Conservation (phyloP, 37 sponge, comb jelly and placozoan species). For the Diacarnus erythraeanus region DNA sequence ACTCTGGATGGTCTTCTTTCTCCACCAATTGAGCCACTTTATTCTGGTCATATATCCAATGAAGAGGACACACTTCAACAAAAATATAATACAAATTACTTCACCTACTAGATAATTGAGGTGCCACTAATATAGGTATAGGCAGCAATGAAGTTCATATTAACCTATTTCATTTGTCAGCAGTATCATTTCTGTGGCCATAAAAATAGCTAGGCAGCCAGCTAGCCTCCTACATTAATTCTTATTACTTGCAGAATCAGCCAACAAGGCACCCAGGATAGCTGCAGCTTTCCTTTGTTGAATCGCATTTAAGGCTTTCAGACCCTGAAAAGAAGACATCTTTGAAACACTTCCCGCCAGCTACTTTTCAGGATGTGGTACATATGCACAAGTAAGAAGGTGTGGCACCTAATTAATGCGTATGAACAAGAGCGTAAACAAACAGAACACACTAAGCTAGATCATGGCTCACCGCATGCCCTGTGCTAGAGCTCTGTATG, state of each 20-base stretch:
- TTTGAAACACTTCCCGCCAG: neutral
- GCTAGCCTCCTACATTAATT: conserved; percentile 1
- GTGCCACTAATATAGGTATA: too few relatives aligned
- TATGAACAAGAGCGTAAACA: too few relatives aligned
- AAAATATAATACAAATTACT: conserved; percentile 3
- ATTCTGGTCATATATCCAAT: conserved; percentile 56
- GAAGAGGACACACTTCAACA: conserved; percentile 32
- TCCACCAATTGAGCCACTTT: conserved; percentile 17
- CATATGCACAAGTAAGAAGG: too few relatives aligned
- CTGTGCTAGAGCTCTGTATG: conserved; percentile 63
- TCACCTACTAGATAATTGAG: too few relatives aligned
- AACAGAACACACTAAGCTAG: neutral
- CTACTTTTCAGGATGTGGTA: too few relatives aligned
- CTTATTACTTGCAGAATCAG: conserved; percentile 28
- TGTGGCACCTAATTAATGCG: too few relatives aligned
- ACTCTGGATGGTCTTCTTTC: conserved; percentile 4
- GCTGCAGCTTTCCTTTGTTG: conserved; percentile 47
- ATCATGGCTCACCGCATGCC: conserved; percentile 10
- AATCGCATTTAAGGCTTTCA: conserved; percentile 1
- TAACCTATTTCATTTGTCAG: too few relatives aligned
- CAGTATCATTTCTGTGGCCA: too few relatives aligned
- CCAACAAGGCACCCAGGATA: conserved; percentile 45
- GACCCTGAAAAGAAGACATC: neutral
- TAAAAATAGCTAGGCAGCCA: too few relatives aligned
- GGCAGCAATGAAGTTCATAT: too few relatives aligned